Evolutionary conservation across 2,113 vertebrate species (phyloP), one percentile per base, ranked within the genome.

Genomic region (Oostethus manadensis): DNA sequence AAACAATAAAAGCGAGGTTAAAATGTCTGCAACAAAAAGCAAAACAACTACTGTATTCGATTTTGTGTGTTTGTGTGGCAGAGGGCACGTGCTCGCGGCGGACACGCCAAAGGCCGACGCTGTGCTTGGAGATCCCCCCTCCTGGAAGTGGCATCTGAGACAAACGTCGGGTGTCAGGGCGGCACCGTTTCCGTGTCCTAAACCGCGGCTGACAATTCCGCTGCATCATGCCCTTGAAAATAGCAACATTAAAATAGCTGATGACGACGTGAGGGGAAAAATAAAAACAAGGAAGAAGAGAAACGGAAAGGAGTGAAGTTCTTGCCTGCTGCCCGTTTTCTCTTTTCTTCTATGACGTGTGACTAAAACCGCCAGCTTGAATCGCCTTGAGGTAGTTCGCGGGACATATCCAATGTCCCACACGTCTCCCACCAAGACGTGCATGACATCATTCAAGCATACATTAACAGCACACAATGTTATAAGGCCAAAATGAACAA

Each of bases 91-190:
- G 73, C 69, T 74, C 65, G 53, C 53, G 62, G 44, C 62, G 60
- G 78, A 78, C 67, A 65, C 62, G 76, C 75, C 77, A 81, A 66
- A 79, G 71, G 68, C 55, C 56, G 51, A n/a, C 51, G 47, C 62
- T 74, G 54, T 54, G 71, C 68, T 68, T 42, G 64, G 40, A 82
- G 3, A 4, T 7, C 29, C 29, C 29, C 4, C 2, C 29, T 7
- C 2, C 29, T 62, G 71, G 49, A 77, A 78, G 80, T 79, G 76
- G 79, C 59, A 71, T 75, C 50, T 62, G 69, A 85, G 51, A 70
- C 80, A 81, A 87, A 84, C 71, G 21, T 69, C 44, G 71, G 76
- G 69, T 87, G 86, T 85, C 86, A 87, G 83, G 79, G 81, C 70
- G 74, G 58, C 71, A 77, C 49, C 80, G 77, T 84, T 80, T 71